A percentile compares a stretch with the other conserved stretches of the same genome.
phyloP scores from a whole-genome alignment of 2,888 invertebrate species.

The Troglohyphantes excavatus region DNA sequence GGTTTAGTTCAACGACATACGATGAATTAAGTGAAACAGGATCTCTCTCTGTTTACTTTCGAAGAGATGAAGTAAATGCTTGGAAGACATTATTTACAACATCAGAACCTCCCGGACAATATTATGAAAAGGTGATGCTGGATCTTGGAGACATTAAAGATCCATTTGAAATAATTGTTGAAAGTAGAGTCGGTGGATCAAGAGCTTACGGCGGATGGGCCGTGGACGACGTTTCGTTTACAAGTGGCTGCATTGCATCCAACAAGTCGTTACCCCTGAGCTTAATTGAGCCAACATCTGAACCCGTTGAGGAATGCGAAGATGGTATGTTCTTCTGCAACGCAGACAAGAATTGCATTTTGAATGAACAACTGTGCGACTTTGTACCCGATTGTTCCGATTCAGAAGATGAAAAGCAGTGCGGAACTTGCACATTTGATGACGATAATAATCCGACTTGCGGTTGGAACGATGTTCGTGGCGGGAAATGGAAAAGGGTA shows the following conservation, averaged over 20 bases:
- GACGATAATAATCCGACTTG: conserved; percentile 65
- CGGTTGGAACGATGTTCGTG: conserved; percentile 75
- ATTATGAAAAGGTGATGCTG: conserved; percentile 72
- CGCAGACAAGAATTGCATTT: conserved; percentile 54
- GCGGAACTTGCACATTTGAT: conserved; percentile 75
- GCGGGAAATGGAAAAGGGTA: conserved; percentile 68
- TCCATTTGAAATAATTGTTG: conserved; percentile 78
- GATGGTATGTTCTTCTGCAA: conserved; percentile 60
- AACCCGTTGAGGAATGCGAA: conserved; percentile 39
- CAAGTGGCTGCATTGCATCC: conserved; percentile 66
- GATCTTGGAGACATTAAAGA: conserved; percentile 46
- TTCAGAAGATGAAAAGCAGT: conserved; percentile 77
- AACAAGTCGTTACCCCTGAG: conserved; percentile 59
- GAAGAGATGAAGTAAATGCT: conserved; percentile 55
- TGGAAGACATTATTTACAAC: conserved; percentile 56
- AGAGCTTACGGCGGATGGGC: conserved; percentile 69
- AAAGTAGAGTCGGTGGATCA: conserved; percentile 38
- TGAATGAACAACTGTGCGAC: conserved; percentile 73
- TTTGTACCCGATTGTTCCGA: conserved; percentile 77
- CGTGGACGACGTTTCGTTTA: conserved; percentile 79
- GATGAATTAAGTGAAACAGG: conserved; percentile 67
- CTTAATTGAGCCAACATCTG: conserved; percentile 40
- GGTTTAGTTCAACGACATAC: conserved; percentile 62
- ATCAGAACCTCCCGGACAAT: conserved; percentile 66
- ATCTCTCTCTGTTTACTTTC: conserved; percentile 52